These are phyloP conservation scores for Drosophila subobscura DNA, from an alignment of 1,140 invertebrate genomes.

Conservation along the genomic window DNA sequence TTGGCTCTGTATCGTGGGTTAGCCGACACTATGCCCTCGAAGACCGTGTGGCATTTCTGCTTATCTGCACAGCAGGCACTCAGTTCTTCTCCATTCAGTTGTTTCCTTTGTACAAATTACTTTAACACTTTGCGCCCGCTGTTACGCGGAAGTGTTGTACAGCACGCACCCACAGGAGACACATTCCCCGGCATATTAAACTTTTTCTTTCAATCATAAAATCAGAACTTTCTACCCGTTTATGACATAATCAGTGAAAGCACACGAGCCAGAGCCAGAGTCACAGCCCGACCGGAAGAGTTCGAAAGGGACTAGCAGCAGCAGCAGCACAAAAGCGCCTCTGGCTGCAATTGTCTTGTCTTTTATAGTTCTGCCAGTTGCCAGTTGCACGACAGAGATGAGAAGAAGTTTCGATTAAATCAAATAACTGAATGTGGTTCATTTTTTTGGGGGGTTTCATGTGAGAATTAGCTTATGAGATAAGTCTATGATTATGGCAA, in stretches of 20 bases:
- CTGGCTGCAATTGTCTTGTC: constrained; percentile 74
- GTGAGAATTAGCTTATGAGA: too few species aligned
- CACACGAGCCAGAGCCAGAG: neutral
- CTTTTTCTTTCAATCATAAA: constrained; percentile 78
- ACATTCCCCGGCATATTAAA: constrained; percentile 39
- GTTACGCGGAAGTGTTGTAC: constrained; percentile 69
- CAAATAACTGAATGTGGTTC: too few species aligned
- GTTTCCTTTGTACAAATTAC: constrained; percentile 72
- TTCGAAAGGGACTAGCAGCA: constrained; percentile 3
- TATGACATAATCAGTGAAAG: constrained; percentile 70
- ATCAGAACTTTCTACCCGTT: constrained; percentile 79
- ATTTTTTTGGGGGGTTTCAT: neutral
- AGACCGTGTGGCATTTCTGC: constrained; percentile 43
- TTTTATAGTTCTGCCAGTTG: constrained; percentile 72
- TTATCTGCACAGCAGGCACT: constrained; percentile 72
- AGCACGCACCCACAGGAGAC: constrained; percentile 39
- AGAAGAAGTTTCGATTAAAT: neutral
- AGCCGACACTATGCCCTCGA: constrained; percentile 38
- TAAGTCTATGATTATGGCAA: too few species aligned
- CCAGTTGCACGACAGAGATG: constrained; percentile 25
- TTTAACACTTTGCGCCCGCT: constrained; percentile 77
- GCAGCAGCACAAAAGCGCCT: constrained; percentile 35
- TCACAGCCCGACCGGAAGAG: neutral
- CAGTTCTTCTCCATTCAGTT: constrained; percentile 5
- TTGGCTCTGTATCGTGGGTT: constrained; percentile 47